These are phyloP conservation scores for Sycophila texana DNA, from an alignment of 2,888 invertebrate genomes.

Conservation along the genomic window DNA sequence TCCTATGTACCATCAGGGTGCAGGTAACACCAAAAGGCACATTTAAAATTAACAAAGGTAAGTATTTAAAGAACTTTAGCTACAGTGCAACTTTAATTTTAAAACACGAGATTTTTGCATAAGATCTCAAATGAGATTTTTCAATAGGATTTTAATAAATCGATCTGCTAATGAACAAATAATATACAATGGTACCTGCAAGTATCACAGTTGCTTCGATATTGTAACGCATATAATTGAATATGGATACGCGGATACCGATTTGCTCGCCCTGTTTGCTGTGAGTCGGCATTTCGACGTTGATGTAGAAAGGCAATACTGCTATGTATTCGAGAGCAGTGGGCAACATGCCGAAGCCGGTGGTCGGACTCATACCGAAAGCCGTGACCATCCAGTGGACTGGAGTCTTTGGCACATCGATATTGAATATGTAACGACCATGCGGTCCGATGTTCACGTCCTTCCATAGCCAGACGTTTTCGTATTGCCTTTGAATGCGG, in stretches of 20 bases:
- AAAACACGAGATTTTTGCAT: too few species aligned
- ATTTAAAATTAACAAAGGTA: too few species aligned
- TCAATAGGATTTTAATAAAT: background rate
- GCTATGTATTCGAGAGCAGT: conserved; percentile 91
- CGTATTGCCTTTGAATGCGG: conserved; percentile 92
- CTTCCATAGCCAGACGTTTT: conserved; percentile 96
- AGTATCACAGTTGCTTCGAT: conserved; percentile 93
- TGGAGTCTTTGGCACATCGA: conserved; percentile 89
- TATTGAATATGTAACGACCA: conserved; percentile 90
- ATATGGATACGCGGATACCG: conserved; percentile 93
- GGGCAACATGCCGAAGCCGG: conserved; percentile 91
- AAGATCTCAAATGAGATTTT: too few species aligned
- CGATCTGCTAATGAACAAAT: background rate
- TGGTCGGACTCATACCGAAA: conserved; percentile 90
- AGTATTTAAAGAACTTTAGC: too few species aligned
- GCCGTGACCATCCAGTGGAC: conserved; percentile 96
- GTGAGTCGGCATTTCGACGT: conserved; percentile 91
- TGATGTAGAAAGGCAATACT: conserved; percentile 94
- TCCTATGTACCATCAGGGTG: too few species aligned
- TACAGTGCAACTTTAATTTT: too few species aligned
- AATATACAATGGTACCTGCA: conserved; percentile 68
- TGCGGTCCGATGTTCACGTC: conserved; percentile 95
- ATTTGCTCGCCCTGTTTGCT: conserved; percentile 95
- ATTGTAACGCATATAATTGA: conserved; percentile 92
- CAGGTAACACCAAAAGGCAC: too few species aligned